Percentiles rank a stretch among this genome's conserved stretches.
Evolutionary conservation across 2,113 vertebrate genomes (phyloP).

Genomic region (Sitta europaea): DNA sequence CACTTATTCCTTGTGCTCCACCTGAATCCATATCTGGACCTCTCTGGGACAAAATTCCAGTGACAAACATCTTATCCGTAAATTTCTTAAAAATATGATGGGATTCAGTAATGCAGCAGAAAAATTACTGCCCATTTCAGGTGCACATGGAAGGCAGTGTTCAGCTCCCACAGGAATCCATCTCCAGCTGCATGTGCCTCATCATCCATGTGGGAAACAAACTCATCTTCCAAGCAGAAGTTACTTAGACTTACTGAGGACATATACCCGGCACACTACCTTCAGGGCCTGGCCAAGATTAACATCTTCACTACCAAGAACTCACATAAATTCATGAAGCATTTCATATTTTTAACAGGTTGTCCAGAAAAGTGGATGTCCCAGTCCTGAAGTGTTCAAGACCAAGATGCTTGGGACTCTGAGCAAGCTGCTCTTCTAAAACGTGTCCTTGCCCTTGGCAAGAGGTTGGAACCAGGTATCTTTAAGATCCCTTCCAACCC

Average conservation of each 20-base stretch:
- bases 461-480: neutral
- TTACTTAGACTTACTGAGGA: neutral
- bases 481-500: neutral
- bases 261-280: neutral
- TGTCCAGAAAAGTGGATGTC: neutral
- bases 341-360: neutral
- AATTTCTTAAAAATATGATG: neutral
- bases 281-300: neutral
- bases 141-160: neutral
- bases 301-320: neutral
- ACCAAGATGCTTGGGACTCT: neutral
- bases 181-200: neutral
- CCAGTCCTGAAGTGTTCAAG: accelerated
- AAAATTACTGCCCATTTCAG: neutral
- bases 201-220: neutral
- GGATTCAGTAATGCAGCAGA: neutral
- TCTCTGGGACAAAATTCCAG: neutral
- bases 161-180: neutral
- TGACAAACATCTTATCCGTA: neutral
- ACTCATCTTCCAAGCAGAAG: neutral
- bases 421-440: neutral
- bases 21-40: neutral
- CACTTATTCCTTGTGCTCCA: neutral
- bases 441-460: neutral
- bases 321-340: neutral